Percentiles rank a stretch among this genome's conserved stretches.
Conservation (phyloP, 2,797 vertebrate genomes). For the Pangasius larnaudii region DNA sequence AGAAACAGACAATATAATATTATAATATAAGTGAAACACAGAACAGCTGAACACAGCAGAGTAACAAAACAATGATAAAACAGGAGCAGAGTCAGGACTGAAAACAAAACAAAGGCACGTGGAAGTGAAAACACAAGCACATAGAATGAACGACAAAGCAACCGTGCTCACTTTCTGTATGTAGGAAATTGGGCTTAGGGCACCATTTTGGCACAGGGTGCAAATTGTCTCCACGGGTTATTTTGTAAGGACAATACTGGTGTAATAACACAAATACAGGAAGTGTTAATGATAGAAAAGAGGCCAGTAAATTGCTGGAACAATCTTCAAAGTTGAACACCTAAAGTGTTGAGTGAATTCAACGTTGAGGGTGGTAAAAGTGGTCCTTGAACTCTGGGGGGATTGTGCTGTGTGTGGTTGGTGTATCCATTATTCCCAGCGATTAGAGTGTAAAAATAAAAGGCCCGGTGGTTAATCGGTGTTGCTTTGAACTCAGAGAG, state of each 20-base stretch:
- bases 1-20: neutral
- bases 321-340: neutral
- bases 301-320: neutral
- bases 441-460: constrained; percentile 9
- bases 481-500: constrained; percentile 1
- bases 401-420: neutral
- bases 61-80: neutral
- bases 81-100: neutral
- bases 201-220: neutral
- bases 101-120: too few relatives aligned
- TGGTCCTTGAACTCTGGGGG: neutral
- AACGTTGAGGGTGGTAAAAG: neutral
- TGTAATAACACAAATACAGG: neutral
- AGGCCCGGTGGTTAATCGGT: neutral
- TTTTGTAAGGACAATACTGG: neutral
- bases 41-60: neutral
- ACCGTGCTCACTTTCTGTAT: neutral
- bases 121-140: neutral
- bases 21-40: neutral
- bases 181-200: too few relatives aligned
- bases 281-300: neutral
- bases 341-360: too few relatives aligned
- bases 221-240: neutral
- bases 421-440: neutral
- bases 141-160: neutral